These are phyloP conservation scores for Lateolabrax maculatus DNA, from an alignment of 2,797 vertebrate genomes.

Conservation along the genomic window DNA sequence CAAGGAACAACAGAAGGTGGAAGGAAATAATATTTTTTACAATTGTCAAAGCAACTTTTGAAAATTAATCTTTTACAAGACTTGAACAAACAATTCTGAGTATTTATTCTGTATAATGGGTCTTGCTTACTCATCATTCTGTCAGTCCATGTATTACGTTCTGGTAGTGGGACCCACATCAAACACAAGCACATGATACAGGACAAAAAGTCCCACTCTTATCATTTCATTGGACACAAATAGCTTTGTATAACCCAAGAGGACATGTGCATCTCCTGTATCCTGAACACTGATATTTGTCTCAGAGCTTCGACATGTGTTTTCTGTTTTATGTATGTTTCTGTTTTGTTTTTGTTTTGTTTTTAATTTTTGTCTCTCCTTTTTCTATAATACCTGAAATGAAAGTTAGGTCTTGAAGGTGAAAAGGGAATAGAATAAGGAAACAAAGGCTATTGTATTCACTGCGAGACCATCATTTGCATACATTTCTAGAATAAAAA, in stretches of 20 bases:
- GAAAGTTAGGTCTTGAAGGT: conserved; percentile 20
- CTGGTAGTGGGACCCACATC: conserved; percentile 24
- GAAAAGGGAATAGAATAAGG: conserved; percentile 22
- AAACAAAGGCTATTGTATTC: conserved; percentile 2
- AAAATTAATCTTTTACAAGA: conserved; percentile 44
- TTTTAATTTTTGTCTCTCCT: conserved; percentile 23
- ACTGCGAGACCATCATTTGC: conserved; percentile 19
- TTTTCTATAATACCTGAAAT: conserved; percentile 37
- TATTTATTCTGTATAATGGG: conserved; percentile 12
- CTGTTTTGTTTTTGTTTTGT: conserved; percentile 16
- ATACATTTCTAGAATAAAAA: conserved; percentile 21
- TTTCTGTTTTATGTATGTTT: conserved; percentile 18
- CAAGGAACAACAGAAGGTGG: conserved; percentile 13
- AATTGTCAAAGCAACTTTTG: conserved; percentile 46
- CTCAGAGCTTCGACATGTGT: conserved; percentile 35
- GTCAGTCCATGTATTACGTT: conserved; percentile 7
- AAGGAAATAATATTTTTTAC: conserved; percentile 58
- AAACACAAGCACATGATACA: conserved; percentile 46
- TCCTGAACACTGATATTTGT: conserved; percentile 31
- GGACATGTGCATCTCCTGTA: conserved; percentile 19
- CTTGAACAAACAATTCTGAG: conserved; percentile 22
- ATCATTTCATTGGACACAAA: conserved; percentile 14
- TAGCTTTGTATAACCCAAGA: conserved; percentile 8
- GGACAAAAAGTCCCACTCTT: conserved; percentile 18
- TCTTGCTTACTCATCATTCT: conserved; percentile 17